A percentile compares a stretch with the other conserved stretches of the same genome.
phyloP scores from a whole-genome alignment of 2,113 vertebrate genomes.

The Balaeniceps rex region DNA sequence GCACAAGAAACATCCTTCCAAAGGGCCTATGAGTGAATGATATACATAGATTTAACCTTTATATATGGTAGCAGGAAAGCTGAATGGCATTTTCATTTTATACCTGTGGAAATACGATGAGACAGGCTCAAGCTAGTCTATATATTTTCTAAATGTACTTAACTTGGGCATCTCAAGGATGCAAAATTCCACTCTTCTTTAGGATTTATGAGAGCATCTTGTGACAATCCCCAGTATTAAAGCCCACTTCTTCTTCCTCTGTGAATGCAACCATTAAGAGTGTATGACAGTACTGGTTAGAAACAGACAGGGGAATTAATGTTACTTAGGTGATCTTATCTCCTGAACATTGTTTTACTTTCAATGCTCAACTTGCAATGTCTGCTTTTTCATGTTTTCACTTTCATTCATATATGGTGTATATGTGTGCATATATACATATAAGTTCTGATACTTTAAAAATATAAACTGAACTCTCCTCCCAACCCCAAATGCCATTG shows the following conservation, averaged over 20 bases:
- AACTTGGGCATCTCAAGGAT: not conserved
- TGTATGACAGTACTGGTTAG: not conserved
- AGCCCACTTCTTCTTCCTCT: not conserved
- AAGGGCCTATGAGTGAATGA: not conserved
- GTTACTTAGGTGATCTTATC: not conserved
- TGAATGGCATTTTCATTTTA: slow-evolving; percentile 13
- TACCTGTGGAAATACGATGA: not conserved
- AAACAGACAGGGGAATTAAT: not conserved
- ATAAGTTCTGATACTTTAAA: not conserved
- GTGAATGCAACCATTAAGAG: not conserved
- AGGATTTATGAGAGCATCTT: not conserved
- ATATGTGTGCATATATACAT: too few species aligned
- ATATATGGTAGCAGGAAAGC: not conserved
- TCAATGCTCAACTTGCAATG: not conserved
- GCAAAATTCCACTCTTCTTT: not conserved
- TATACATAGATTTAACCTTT: not conserved
- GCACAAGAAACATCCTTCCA: not conserved
- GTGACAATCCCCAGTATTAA: not conserved
- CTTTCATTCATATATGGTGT: not conserved
- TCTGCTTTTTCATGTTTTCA: not conserved
- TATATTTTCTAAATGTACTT: slow-evolving; percentile 8
- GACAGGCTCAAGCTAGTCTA: not conserved
- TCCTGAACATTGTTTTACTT: not conserved
- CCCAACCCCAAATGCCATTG: accelerated
- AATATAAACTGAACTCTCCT: not conserved